Conservation (phyloP, 2,797 vertebrate species). For the Sphenodon punctatus region DNA sequence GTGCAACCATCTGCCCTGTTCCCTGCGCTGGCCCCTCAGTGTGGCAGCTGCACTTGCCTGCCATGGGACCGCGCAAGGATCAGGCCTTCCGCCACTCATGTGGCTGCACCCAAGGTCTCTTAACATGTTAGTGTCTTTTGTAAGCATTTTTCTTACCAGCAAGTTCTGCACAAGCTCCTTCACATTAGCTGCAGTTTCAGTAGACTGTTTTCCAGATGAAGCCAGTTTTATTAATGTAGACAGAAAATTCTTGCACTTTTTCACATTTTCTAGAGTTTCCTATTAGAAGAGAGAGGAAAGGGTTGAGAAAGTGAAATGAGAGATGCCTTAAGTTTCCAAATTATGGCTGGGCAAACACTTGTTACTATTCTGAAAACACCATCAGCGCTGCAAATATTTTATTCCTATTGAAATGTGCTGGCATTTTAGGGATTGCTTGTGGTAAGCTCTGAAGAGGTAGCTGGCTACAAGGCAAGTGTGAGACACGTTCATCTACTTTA, state of each 20-base stretch:
- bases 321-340: neutral
- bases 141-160: conserved; percentile 82
- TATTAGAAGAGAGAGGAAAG: conserved; percentile 44
- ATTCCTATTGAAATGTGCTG: neutral
- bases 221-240: conserved; percentile 97
- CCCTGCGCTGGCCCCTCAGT: no score
- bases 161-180: conserved; percentile 93
- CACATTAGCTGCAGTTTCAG: conserved; percentile 93
- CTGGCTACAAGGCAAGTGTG: neutral
- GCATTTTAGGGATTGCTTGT: neutral
- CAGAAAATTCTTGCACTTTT: conserved; percentile 98
- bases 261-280: conserved; percentile 99
- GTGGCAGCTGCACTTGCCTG: no score
- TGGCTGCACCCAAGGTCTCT: no score
- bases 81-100: no score
- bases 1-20: no score
- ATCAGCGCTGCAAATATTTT: neutral
- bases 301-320: neutral
- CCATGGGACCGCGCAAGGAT: no score
- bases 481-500: neutral
- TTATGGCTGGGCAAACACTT: neutral
- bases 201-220: conserved; percentile 92
- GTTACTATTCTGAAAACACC: neutral
- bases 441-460: neutral
- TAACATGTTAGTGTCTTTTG: neutral